Conservation (phyloP, 2,888 invertebrate species). For the Cyrtodaria siliqua region DNA sequence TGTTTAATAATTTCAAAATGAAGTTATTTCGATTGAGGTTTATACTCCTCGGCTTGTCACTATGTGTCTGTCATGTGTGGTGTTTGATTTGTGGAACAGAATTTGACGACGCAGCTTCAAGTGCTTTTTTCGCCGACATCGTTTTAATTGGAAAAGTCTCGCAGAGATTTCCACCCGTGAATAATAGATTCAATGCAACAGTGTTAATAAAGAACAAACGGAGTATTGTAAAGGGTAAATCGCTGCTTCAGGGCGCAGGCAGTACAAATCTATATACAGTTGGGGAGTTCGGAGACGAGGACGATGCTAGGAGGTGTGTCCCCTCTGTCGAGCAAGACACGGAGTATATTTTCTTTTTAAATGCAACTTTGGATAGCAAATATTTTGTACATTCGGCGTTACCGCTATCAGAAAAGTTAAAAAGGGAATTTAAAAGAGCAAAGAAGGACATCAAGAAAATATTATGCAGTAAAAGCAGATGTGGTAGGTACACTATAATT, state of each 20-base stretch:
- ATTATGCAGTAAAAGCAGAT: slow-evolving; percentile 31
- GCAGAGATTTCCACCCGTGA: slow-evolving; percentile 36
- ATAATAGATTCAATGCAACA: slow-evolving; percentile 39
- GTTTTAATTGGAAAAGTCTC: slow-evolving; percentile 31
- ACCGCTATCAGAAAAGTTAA: slow-evolving; percentile 38
- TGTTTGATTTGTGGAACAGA: slow-evolving; percentile 54
- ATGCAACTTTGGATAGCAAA: slow-evolving; percentile 20
- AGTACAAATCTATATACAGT: slow-evolving; percentile 33
- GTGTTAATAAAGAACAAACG: slow-evolving; percentile 29
- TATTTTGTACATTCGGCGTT: slow-evolving; percentile 44
- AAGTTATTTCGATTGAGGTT: slow-evolving; percentile 55
- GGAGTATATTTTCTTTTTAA: slow-evolving; percentile 56
- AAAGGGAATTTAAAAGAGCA: slow-evolving; percentile 46
- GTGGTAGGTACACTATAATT: slow-evolving; percentile 44
- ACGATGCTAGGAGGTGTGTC: slow-evolving; percentile 32
- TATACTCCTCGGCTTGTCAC: slow-evolving; percentile 49
- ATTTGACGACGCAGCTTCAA: slow-evolving; percentile 49
- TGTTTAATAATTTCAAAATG: slow-evolving; percentile 28
- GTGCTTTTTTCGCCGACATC: slow-evolving; percentile 44
- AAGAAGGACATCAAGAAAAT: slow-evolving; percentile 57
- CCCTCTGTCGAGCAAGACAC: slow-evolving; percentile 24
- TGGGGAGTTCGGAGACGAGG: slow-evolving; percentile 43
- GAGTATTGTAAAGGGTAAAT: slow-evolving; percentile 32
- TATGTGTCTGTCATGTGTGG: slow-evolving; percentile 50
- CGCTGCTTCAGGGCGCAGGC: slow-evolving; percentile 5